These are phyloP conservation scores for Helogale parvula DNA, from an alignment of 2,113 vertebrate species.

Conservation along the genomic window DNA sequence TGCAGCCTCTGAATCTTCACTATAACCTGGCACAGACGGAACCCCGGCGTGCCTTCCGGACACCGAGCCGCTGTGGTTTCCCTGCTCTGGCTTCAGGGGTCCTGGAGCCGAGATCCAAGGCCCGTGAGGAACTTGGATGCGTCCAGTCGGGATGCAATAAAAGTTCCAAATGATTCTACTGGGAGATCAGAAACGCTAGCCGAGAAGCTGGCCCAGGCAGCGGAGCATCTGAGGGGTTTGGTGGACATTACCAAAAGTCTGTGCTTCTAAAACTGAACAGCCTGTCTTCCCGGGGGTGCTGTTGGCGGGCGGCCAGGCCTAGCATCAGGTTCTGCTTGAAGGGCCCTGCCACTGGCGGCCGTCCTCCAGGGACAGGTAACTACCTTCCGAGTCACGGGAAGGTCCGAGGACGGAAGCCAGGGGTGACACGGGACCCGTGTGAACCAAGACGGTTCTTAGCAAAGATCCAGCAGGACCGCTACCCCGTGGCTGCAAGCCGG, in stretches of 20 bases:
- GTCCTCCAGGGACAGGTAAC: rapidly evolving
- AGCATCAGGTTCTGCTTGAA: rapidly evolving
- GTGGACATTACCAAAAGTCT: rapidly evolving
- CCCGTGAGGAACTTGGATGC: background rate
- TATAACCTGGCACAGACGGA: rapidly evolving
- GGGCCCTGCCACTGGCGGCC: rapidly evolving
- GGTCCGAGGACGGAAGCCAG: background rate
- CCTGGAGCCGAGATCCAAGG: rapidly evolving
- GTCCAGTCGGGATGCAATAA: rapidly evolving
- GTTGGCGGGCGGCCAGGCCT: rapidly evolving
- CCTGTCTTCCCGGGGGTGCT: rapidly evolving
- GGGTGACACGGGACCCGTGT: rapidly evolving
- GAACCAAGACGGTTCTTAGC: background rate
- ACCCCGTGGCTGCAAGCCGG: no score
- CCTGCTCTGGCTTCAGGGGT: rapidly evolving
- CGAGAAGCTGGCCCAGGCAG: rapidly evolving
- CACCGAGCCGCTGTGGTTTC: rapidly evolving
- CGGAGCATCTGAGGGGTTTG: rapidly evolving
- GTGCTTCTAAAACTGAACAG: rapidly evolving
- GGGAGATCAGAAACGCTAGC: rapidly evolving
- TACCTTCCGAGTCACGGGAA: rapidly evolving
- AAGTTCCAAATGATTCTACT: rapidly evolving
- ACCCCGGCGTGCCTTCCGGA: rapidly evolving
- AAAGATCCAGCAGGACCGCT: rapidly evolving
- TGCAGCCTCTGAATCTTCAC: background rate